Evolutionary conservation across 2,797 vertebrate species (phyloP).

Genomic region (Argentina silus): DNA sequence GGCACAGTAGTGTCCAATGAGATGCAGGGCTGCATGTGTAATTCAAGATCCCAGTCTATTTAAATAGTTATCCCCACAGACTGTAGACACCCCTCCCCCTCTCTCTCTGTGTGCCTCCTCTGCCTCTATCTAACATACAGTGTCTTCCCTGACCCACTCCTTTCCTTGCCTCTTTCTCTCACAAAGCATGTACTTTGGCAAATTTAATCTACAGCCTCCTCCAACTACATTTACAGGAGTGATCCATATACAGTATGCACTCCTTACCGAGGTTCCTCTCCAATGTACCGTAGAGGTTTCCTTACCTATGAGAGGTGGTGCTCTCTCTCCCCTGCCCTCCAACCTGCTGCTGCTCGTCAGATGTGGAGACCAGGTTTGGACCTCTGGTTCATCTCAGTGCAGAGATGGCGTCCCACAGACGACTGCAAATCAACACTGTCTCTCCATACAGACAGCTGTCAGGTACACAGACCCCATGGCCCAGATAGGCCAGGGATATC

Average conservation of each 20-base stretch:
- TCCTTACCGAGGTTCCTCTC: constrained; percentile 45
- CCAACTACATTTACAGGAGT: neutral
- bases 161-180: neutral
- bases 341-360: constrained; percentile 57
- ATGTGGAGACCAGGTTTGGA: constrained; percentile 9
- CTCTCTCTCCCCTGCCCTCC: constrained; percentile 19
- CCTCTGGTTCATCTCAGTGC: constrained; percentile 13
- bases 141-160: neutral
- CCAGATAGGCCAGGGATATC: constrained; percentile 1
- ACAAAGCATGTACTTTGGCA: neutral
- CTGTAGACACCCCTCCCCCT: neutral
- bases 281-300: constrained; percentile 15
- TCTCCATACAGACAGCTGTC: constrained; percentile 25
- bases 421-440: constrained; percentile 26
- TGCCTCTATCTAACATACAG: too few species aligned
- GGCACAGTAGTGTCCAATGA: neutral
- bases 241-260: neutral
- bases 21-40: constrained; percentile 13
- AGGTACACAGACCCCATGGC: neutral
- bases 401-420: constrained; percentile 29
- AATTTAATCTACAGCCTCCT: neutral
- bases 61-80: neutral
- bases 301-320: constrained; percentile 11
- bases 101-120: neutral
- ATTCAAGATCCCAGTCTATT: constrained; percentile 27